Conservation (phyloP, 2,113 vertebrate species). For the Barnardius zonarius region DNA sequence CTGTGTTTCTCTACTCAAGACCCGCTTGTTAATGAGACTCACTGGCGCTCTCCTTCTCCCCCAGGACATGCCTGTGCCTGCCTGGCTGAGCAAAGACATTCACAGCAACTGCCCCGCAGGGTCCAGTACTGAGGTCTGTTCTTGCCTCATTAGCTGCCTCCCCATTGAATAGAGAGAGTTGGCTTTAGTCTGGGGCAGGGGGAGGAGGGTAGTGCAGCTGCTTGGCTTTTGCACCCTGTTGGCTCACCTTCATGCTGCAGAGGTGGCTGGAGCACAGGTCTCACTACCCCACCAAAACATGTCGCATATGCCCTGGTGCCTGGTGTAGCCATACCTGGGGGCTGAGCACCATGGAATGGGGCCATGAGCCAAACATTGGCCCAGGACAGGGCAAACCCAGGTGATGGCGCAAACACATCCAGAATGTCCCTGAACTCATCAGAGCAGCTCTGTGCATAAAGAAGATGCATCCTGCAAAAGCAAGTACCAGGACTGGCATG, state of each 20-base stretch:
- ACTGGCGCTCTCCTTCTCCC: background rate
- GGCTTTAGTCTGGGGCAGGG: background rate
- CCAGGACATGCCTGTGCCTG: accelerated
- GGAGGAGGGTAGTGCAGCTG: accelerated
- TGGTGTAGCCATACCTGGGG: accelerated
- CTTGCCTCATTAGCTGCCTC: background rate
- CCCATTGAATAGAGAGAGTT: background rate
- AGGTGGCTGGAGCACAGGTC: background rate
- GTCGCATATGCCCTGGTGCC: background rate
- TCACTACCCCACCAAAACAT: accelerated
- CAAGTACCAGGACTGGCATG: background rate
- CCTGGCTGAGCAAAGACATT: background rate
- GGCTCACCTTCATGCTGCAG: accelerated
- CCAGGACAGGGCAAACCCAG: background rate
- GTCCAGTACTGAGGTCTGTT: background rate
- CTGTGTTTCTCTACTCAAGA: background rate
- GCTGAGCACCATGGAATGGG: background rate
- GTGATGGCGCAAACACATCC: background rate
- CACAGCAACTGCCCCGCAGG: accelerated
- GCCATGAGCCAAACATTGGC: background rate
- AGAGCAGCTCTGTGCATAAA: background rate
- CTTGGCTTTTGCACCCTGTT: background rate
- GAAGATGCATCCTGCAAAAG: background rate
- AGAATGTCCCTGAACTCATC: background rate
- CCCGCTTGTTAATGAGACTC: background rate